phyloP scores from a whole-genome alignment of 2,113 vertebrate genomes.

The Hydropotes inermis region DNA sequence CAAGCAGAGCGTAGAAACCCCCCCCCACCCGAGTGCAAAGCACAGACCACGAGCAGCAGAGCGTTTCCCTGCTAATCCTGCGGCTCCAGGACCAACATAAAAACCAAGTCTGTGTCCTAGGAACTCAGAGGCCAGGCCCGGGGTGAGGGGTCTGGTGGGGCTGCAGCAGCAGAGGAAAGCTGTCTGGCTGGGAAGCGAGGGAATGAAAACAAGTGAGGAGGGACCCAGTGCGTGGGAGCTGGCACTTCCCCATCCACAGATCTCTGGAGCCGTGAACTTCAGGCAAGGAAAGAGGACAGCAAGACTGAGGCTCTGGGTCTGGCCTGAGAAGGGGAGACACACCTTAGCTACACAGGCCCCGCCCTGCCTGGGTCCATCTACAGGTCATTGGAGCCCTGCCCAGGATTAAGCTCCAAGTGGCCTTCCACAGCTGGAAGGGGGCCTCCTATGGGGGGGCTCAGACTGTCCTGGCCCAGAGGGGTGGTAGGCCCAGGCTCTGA shows the following conservation, averaged over 20 bases:
- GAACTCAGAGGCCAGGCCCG: not conserved
- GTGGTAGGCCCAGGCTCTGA: not conserved
- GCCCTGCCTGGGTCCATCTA: not conserved
- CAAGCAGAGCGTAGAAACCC: fast-evolving
- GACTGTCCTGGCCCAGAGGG: not conserved
- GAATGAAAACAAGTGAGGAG: fast-evolving
- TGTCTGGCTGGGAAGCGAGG: not conserved
- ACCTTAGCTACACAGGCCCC: not conserved
- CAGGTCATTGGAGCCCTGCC: not conserved
- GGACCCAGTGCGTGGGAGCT: fast-evolving
- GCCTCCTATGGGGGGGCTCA: not conserved
- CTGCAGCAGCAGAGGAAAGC: not conserved
- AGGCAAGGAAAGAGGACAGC: too few species aligned
- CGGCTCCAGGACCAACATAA: not conserved
- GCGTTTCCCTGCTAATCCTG: not conserved
- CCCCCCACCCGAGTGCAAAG: fast-evolving
- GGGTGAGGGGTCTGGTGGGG: not conserved
- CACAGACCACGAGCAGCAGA: not conserved
- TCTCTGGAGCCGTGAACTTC: not conserved
- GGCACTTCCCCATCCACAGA: fast-evolving
- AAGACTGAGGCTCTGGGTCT: not conserved
- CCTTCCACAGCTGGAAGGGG: not conserved
- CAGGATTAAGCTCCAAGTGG: not conserved
- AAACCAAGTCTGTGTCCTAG: too few species aligned
- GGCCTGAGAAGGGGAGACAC: not conserved